These are phyloP conservation scores for Hybognathus amarus DNA, from an alignment of 2,797 vertebrate genomes.

Conservation along the genomic window DNA sequence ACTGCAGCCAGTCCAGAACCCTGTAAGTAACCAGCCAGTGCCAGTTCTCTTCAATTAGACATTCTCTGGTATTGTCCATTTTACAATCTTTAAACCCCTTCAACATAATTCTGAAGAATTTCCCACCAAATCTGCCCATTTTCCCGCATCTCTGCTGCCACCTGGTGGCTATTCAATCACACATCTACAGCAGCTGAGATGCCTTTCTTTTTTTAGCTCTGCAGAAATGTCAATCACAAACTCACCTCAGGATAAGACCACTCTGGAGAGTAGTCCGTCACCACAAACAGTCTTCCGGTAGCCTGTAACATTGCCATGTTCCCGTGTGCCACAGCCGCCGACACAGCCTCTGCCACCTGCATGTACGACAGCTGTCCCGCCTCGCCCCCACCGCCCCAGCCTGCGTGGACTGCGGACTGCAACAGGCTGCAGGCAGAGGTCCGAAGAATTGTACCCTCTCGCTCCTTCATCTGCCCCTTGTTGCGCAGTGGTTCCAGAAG, in stretches of 20 bases:
- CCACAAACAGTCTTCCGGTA: slow-evolving; percentile 92
- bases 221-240: background rate
- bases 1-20: too few relatives aligned
- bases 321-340: slow-evolving; percentile 89
- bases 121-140: background rate
- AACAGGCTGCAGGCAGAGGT: slow-evolving; percentile 96
- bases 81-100: background rate
- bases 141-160: slow-evolving; percentile 39
- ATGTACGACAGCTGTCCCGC: slow-evolving; percentile 92
- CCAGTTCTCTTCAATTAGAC: too few relatives aligned
- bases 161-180: slow-evolving; percentile 38
- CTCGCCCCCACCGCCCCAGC: slow-evolving; percentile 81
- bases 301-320: slow-evolving; percentile 92
- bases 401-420: slow-evolving; percentile 90
- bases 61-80: background rate
- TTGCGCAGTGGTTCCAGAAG: slow-evolving; percentile 83
- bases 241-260: slow-evolving; percentile 99
- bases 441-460: slow-evolving; percentile 86
- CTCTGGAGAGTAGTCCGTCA: slow-evolving; percentile 99
- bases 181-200: background rate
- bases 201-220: background rate
- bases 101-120: background rate
- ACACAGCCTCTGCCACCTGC: slow-evolving; percentile 97
- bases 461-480: slow-evolving; percentile 88
- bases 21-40: too few relatives aligned